These are phyloP conservation scores for Hepsetus odoe DNA, from an alignment of 2,113 vertebrate species.

Conservation along the genomic window DNA sequence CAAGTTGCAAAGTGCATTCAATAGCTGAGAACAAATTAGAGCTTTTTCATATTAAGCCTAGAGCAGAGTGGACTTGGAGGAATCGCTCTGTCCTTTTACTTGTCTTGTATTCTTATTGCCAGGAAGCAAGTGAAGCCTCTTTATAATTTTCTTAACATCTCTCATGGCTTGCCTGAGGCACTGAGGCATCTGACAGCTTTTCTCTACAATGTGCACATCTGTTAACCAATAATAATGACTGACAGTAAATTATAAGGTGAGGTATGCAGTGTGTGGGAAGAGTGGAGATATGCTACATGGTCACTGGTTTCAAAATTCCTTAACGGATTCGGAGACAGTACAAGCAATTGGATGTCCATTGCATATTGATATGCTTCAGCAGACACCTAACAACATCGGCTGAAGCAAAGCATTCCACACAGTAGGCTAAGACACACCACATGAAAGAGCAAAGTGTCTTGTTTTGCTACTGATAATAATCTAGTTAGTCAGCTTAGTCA, in stretches of 20 bases:
- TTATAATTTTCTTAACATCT: background rate
- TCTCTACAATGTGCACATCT: background rate
- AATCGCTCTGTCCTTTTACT: background rate
- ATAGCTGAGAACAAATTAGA: background rate
- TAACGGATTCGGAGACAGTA: background rate
- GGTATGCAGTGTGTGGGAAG: background rate
- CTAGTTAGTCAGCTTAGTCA: too few species aligned
- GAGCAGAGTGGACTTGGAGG: background rate
- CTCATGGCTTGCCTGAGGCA: background rate
- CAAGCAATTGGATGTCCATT: background rate
- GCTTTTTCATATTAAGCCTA: background rate
- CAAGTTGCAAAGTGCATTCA: background rate
- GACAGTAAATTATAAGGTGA: slow-evolving; percentile 8
- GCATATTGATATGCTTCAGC: background rate
- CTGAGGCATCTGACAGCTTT: background rate
- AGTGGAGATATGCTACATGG: background rate
- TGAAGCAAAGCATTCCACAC: too few species aligned
- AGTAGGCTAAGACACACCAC: too few species aligned
- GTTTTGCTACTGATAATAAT: too few species aligned
- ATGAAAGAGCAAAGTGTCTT: too few species aligned
- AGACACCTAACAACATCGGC: too few species aligned
- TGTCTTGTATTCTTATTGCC: background rate
- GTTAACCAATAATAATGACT: slow-evolving; percentile 35
- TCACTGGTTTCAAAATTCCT: slow-evolving; percentile 17
- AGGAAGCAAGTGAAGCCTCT: background rate